phyloP scores from a whole-genome alignment of 2,888 invertebrate species.

The Coelopa pilipes region DNA sequence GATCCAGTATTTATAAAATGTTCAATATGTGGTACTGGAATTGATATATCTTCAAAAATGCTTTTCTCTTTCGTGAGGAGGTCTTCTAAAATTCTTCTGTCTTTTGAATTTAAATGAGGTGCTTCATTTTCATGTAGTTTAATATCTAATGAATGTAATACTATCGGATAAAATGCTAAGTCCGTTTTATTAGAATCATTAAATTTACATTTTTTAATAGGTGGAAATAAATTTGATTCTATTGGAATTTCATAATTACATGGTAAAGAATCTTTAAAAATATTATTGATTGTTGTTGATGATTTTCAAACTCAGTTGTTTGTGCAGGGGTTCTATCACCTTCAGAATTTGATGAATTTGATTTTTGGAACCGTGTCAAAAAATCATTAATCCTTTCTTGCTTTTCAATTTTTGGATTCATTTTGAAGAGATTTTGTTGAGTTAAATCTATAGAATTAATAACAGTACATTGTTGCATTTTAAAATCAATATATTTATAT shows the following conservation, averaged over 20 bases:
- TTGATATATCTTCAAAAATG: constrained; percentile 27
- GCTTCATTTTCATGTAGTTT: constrained; percentile 18
- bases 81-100: constrained; percentile 21
- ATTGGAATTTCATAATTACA: background rate
- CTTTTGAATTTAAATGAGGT: background rate
- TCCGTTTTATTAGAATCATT: background rate
- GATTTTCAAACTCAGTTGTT: constrained; percentile 39
- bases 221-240: constrained; percentile 26
- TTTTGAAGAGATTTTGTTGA: background rate
- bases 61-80: background rate
- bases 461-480: background rate
- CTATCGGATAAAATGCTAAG: background rate
- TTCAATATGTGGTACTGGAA: constrained; percentile 16
- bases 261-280: constrained; percentile 33
- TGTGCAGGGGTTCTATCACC: background rate
- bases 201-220: constrained; percentile 17
- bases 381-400: background rate
- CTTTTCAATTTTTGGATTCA: background rate
- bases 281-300: constrained; percentile 21
- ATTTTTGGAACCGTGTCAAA: constrained; percentile 30
- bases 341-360: constrained; percentile 10
- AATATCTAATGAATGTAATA: constrained; percentile 22
- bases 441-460: background rate
- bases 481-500: constrained; percentile 36
- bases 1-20: constrained; percentile 30